Conservation (phyloP, 2,888 invertebrate species). For the Drosophila robusta region DNA sequence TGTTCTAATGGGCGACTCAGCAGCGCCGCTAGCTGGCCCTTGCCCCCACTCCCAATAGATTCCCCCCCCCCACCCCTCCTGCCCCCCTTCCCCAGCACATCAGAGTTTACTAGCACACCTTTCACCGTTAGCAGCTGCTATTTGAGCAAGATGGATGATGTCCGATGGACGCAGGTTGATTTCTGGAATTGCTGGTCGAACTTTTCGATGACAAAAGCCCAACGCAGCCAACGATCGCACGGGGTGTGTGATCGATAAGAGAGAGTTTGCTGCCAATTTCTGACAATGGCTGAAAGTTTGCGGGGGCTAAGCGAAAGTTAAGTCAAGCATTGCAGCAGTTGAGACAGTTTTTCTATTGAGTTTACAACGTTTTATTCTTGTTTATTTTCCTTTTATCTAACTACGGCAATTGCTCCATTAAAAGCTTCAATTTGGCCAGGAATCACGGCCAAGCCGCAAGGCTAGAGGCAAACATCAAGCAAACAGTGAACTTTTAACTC, state of each 20-base stretch:
- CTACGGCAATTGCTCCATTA: not conserved
- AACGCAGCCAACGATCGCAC: constrained; percentile 1
- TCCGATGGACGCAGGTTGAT: not conserved
- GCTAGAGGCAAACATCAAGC: not conserved
- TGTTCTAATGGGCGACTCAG: constrained; percentile 20
- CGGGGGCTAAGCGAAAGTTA: too few species aligned
- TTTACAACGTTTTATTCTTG: not conserved
- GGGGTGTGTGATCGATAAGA: not conserved
- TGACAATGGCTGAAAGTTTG: not conserved
- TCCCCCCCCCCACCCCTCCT: too few species aligned
- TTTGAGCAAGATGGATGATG: constrained; percentile 22
- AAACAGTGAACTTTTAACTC: not conserved
- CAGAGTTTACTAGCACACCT: constrained; percentile 6
- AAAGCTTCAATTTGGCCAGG: not conserved
- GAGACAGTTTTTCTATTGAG: not conserved
- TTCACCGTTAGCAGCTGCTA: constrained; percentile 17
- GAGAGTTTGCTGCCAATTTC: not conserved
- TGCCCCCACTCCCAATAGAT: too few species aligned
- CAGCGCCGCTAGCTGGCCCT: not conserved
- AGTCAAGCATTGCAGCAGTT: too few species aligned
- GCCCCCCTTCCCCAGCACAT: not conserved
- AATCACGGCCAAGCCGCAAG: constrained; percentile 6
- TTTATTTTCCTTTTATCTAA: not conserved
- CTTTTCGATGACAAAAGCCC: not conserved
- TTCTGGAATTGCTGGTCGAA: constrained; percentile 1